Evolutionary conservation across 2,797 vertebrate species (phyloP), one percentile per base, ranked within the genome.

Genomic region (Gymnodraco acuticeps): DNA sequence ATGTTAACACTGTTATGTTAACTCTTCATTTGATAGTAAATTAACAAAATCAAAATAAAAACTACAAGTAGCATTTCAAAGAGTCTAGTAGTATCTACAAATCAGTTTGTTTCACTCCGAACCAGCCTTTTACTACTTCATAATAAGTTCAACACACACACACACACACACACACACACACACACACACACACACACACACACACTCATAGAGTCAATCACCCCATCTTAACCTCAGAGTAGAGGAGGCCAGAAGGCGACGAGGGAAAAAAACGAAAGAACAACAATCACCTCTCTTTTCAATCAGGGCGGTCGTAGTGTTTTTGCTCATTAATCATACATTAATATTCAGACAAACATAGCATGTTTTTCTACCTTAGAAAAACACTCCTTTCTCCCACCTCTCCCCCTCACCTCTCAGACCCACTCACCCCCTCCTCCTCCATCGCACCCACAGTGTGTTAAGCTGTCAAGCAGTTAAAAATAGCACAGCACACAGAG

Each of bases 281-380:
- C 71, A 92, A 91, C 88, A 93, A 70, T 84, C 82, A 4, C 60
- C 67, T 84, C 88, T 90, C 83, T 87, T 86, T 89, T 91, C 90
- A 93, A 87, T 92, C 89, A 90, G 77, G 84, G 86, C 70, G 78
- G 89, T 87, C 86, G 64, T 77, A 64, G 77, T 89, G 90, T 90
- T 93, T 93, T 91, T 63, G 38, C 89, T 94, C 92, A 94, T 94
- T 94, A 94, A 93, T 94, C 94, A 94, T 85, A 81, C 85, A 92
- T 93, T 93, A 91, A 92, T 93, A 93, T 92, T 93, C 92, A 92
- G 87, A 87, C 77, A 90, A 93, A 93, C 91, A 92, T 75, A 71
- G 87, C 31, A 38, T 93, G 89, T 94, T 94, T 93, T 93, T 92
- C 85, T 88, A 84, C 80, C 84, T 82, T 86, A 80, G 80, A 85